Percentiles rank a stretch among this genome's conserved stretches.
These are phyloP conservation scores for Lucilia cuprina DNA, from an alignment of 1,140 invertebrate species.

Conservation along the genomic window DNA sequence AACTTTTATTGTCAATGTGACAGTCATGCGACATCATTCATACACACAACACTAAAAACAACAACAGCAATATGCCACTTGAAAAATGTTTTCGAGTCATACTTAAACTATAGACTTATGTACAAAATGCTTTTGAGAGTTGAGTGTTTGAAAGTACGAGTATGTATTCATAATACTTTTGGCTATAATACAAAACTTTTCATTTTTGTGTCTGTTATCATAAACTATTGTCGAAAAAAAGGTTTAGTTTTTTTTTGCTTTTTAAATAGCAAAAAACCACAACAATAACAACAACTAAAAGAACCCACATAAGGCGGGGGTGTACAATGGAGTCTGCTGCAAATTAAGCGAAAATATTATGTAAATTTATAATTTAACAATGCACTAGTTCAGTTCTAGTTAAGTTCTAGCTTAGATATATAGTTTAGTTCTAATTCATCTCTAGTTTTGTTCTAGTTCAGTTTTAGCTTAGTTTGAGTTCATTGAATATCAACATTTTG, in stretches of 20 bases:
- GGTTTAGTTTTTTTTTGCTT: neutral
- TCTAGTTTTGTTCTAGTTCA: too few relatives aligned
- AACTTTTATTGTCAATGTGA: neutral
- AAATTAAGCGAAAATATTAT: too few relatives aligned
- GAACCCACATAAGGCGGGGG: neutral
- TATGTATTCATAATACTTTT: slow-evolving; percentile 1
- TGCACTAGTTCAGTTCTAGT: too few relatives aligned
- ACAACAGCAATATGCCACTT: neutral
- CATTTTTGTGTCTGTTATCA: slow-evolving; percentile 7
- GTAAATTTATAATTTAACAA: too few relatives aligned
- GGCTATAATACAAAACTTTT: neutral
- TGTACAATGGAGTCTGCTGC: neutral
- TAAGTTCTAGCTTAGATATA: too few relatives aligned
- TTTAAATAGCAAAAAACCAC: neutral
- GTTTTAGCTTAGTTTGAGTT: too few relatives aligned
- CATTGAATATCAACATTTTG: too few relatives aligned
- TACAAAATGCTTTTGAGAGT: neutral
- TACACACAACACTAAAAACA: neutral
- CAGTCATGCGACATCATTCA: slow-evolving; percentile 3
- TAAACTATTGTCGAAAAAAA: neutral
- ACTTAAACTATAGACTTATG: neutral
- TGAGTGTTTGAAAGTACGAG: neutral
- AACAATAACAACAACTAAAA: neutral
- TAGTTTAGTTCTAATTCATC: too few relatives aligned
- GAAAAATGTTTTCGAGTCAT: slow-evolving; percentile 5